A percentile compares a stretch with the other conserved stretches of the same genome.
Evolutionary conservation across 2,797 vertebrate genomes (phyloP).

Genomic region (Cyclopterus lumpus): DNA sequence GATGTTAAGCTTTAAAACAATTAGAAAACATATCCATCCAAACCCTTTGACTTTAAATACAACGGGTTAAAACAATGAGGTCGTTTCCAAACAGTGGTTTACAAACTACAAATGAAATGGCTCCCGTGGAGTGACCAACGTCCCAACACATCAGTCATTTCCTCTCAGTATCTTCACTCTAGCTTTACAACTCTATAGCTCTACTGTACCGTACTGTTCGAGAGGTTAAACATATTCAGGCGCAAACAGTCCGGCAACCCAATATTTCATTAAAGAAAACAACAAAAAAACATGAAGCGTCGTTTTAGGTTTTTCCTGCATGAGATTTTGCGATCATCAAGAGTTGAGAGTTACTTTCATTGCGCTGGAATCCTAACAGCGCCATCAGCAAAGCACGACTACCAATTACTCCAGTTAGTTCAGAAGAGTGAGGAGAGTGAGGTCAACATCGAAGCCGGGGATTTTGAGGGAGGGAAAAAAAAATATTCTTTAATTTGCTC

Average conservation of each 20-base stretch:
- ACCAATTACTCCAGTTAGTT: slow-evolving; percentile 56
- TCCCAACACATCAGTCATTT: background rate
- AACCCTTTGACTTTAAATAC: background rate
- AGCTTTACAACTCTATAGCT: too few species aligned
- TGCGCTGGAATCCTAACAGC: slow-evolving; percentile 26
- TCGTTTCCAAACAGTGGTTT: background rate
- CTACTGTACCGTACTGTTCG: background rate
- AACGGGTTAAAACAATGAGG: background rate
- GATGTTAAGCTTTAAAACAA: background rate
- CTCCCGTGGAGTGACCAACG: background rate
- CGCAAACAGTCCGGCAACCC: slow-evolving; percentile 5
- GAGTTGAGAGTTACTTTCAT: slow-evolving; percentile 46
- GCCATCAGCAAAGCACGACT: slow-evolving; percentile 38
- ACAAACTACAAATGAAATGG: background rate
- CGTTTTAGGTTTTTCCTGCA: background rate
- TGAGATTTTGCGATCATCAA: slow-evolving; percentile 19
- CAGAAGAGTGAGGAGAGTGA: slow-evolving; percentile 29
- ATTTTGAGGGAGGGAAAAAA: too few species aligned
- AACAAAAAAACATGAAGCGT: background rate
- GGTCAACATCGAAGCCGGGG: slow-evolving; percentile 56
- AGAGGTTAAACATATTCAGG: slow-evolving; percentile 17
- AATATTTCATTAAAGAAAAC: background rate
- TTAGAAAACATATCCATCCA: too few species aligned
- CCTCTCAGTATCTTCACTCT: background rate
- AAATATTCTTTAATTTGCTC: slow-evolving; percentile 49